Evolutionary conservation across 2,113 vertebrate species (phyloP).

Genomic region (Promerops cafer): DNA sequence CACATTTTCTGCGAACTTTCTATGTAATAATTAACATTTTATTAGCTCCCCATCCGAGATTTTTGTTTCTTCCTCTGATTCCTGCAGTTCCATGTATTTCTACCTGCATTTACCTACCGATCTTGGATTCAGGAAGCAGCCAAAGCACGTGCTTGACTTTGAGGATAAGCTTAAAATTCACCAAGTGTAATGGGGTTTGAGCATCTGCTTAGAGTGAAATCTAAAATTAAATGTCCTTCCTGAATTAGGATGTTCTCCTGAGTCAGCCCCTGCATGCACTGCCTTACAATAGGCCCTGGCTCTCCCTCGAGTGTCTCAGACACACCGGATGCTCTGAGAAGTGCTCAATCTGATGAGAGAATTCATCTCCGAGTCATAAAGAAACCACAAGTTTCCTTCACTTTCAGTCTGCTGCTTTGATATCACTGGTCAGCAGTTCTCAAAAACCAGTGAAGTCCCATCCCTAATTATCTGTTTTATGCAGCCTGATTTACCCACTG

Average conservation of each 20-base stretch:
- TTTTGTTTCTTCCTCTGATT: neutral
- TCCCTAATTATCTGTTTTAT: neutral
- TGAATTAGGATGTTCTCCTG: neutral
- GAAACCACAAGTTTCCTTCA: slow-evolving; percentile 41
- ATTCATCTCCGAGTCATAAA: slow-evolving; percentile 17
- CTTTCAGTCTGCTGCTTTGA: slow-evolving; percentile 27
- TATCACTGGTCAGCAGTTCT: neutral
- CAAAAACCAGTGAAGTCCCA: neutral
- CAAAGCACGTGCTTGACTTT: neutral
- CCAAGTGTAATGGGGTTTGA: neutral
- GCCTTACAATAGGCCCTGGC: neutral
- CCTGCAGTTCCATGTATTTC: neutral
- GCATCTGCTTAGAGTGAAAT: neutral
- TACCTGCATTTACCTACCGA: neutral
- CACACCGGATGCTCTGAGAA: slow-evolving; percentile 28
- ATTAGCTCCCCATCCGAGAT: neutral
- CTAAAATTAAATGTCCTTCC: neutral
- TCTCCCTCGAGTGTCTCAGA: neutral
- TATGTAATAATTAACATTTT: neutral
- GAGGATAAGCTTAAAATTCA: neutral
- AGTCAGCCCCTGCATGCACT: neutral
- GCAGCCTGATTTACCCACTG: neutral
- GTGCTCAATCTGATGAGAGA: slow-evolving; percentile 42
- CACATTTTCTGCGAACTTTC: neutral
- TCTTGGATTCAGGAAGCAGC: neutral